Evolutionary conservation across 2,113 vertebrate species (phyloP), one percentile per base, ranked within the genome.

Genomic region (Gorsachius goisagi): DNA sequence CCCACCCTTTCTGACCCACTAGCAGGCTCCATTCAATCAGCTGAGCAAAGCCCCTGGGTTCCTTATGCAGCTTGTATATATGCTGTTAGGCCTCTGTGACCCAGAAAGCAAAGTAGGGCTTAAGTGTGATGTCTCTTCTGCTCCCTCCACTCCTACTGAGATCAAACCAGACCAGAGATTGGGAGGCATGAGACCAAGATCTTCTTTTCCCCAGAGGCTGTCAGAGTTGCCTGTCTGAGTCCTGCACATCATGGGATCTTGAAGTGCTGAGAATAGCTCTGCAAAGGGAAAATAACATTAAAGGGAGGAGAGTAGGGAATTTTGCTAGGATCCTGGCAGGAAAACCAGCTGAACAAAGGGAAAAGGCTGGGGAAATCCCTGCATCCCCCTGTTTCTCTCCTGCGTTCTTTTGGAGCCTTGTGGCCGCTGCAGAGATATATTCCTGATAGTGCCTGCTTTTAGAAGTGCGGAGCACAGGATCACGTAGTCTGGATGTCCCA

Each of bases 51-150:
- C 44, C 69, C 55, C 83, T 45, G 37, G 58, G 76, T 69, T 68
- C 92, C 90, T 89, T 91, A 52, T 18, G 76, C 89, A 93, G 97
- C 95, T 96, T 98, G 97, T 96, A 89, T 30, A 93, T 92, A 80
- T 16, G 95, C 96, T 89, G 80, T 85, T 77, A 92, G 90, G 82
- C 71, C 89, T 93, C 80, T 89, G 95, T 96, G 93, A 96, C 87
- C 91, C 92, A 88, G 96, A 96, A 88, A 96, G 77, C 88, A 87
- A 87, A 93, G 80, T 41, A 68, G 93, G 93, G 80, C 90, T 92
- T 77, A 41, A 83, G 89, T 84, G 86, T 89, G 32, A 19, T 85
- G 77, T 86, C 71, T 86, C 82, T 88, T 45, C 85, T 96, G 85
- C 62, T 81, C 69, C 86, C 49, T 75, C 41, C 16, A 1, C 60